Evolutionary conservation across 2,113 vertebrate genomes (phyloP).

Genomic region (Atrichornis clamosus): DNA sequence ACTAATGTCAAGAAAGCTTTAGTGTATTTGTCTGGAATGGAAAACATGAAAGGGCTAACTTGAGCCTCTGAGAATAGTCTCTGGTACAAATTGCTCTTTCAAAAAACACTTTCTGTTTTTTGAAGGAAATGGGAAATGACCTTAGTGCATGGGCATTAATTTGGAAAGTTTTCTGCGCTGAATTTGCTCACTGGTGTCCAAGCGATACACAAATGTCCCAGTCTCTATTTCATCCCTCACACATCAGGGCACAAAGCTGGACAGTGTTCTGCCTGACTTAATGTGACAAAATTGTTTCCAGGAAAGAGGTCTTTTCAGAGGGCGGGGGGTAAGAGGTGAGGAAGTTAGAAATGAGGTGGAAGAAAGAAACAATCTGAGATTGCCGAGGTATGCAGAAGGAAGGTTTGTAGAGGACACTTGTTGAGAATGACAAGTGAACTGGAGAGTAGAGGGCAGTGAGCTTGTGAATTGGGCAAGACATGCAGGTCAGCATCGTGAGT

Average conservation of each 20-base stretch:
- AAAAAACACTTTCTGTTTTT: constrained; percentile 1
- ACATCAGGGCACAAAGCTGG: not conserved
- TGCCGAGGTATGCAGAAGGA: not conserved
- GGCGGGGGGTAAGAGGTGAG: not conserved
- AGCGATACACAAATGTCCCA: not conserved
- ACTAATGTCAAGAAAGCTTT: not conserved
- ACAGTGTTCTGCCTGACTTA: not conserved
- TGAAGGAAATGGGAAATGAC: constrained; percentile 33
- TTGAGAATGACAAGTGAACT: not conserved
- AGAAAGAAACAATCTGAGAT: not conserved
- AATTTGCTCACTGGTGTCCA: not conserved
- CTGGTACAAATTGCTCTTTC: not conserved
- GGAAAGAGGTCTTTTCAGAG: not conserved
- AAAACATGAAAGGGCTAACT: not conserved
- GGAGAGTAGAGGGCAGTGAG: not conserved
- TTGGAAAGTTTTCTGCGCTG: constrained; percentile 12
- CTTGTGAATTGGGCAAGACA: not conserved
- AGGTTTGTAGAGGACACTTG: not conserved
- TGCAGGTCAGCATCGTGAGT: not conserved
- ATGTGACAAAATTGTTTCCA: not conserved
- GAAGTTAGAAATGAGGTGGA: not conserved
- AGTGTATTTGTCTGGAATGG: not conserved
- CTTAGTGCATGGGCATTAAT: constrained; percentile 8
- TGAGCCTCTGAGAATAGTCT: constrained; percentile 9
- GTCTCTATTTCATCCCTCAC: not conserved